These are phyloP conservation scores for Parnassius smintheus DNA, from an alignment of 2,888 invertebrate genomes.

Conservation along the genomic window DNA sequence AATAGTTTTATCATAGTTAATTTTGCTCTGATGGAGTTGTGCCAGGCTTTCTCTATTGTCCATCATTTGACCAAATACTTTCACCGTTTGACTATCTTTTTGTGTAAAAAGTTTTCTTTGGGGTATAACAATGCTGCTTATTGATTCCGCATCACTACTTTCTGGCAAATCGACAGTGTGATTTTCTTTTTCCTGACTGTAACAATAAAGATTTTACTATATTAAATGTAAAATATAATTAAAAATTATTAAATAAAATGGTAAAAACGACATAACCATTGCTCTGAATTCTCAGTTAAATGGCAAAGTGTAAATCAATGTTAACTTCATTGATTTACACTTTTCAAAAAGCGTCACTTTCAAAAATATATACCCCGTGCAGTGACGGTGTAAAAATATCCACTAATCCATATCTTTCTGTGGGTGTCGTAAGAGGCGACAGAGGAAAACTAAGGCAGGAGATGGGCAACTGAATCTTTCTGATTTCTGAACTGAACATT, in stretches of 20 bases:
- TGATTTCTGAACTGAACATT: too few species aligned
- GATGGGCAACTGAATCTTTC: too few species aligned
- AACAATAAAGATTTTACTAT: conserved; percentile 32
- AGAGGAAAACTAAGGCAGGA: too few species aligned
- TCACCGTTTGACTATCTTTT: conserved; percentile 50
- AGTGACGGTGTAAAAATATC: too few species aligned
- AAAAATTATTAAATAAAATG: neutral
- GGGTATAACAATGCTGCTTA: conserved; percentile 65
- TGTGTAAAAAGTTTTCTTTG: conserved; percentile 60
- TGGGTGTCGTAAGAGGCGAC: too few species aligned
- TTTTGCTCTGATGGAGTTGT: conserved; percentile 45
- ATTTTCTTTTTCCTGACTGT: conserved; percentile 58
- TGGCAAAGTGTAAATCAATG: too few species aligned
- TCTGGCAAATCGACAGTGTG: conserved; percentile 58
- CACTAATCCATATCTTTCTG: too few species aligned
- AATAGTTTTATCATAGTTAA: conserved; percentile 45
- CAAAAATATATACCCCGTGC: too few species aligned
- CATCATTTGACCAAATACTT: conserved; percentile 48
- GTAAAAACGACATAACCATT: too few species aligned
- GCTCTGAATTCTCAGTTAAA: too few species aligned
- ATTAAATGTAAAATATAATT: conserved; percentile 2
- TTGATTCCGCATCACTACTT: conserved; percentile 67
- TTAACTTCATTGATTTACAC: too few species aligned
- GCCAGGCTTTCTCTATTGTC: conserved; percentile 50
- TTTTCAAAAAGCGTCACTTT: too few species aligned